Base-by-base conservation (phyloP, 2,113 vertebrate species). In the Labrus mixtus region DNA sequence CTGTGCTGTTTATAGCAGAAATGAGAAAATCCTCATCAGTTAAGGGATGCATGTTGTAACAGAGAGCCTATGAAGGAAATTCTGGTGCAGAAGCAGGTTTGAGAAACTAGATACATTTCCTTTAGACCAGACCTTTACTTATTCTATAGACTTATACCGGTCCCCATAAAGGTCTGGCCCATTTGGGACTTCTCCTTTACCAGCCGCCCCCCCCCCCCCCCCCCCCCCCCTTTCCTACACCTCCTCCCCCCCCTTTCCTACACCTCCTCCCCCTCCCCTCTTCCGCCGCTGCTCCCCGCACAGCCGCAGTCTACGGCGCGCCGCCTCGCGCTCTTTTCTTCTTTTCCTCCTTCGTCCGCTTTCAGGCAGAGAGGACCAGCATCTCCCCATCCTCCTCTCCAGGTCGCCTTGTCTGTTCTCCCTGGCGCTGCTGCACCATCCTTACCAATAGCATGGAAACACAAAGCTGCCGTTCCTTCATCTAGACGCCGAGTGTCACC, bases 231-330 rank as follows among this genome's bases (percentile, higher is more conserved):
- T 85, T 75, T 77, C 73, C 67, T 56, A 78, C 2, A 33, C 29
- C 29, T 6, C 29, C n/a, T n/a, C n/a, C 22, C 36, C 53, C 60
- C 12, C 46, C 65, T 11, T 57, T 70, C 39, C 82, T 45, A 37
- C 36, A 37, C 36, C 4, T 37, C 22, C 70, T 65, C 85, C 68
- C 68, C 78, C 45, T 68, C 66, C 59, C 51, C 70, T 56, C 76
- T 57, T 73, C 71, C 54, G 33, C 71, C 56, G 71, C 79, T 64
- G 69, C 73, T 78, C 62, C 69, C 73, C 33, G 90, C 93, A 91
- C 94, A 91, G 86, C 86, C 91, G 93, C 93, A 94, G 93, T 93
- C 75, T 82, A 84, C 79, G 78, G 83, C 76, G 84, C 76, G 85
- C 91, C 76, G 77, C 88, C 84, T 61, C 73, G 69, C 76, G 68